phyloP scores from a whole-genome alignment of 2,888 invertebrate species.

The Parnassius mnemosyne region DNA sequence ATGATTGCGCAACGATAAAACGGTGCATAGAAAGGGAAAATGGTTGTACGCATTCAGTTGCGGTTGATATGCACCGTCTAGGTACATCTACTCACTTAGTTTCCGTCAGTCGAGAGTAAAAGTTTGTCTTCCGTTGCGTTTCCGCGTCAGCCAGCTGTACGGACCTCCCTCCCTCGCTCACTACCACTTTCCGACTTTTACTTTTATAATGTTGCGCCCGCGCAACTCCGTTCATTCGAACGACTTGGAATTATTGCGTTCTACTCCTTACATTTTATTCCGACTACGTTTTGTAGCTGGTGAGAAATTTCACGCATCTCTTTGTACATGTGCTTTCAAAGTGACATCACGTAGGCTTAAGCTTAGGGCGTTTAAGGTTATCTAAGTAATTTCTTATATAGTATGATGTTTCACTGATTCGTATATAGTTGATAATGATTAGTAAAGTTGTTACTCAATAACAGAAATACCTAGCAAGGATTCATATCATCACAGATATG shows the following conservation, averaged over 20 bases:
- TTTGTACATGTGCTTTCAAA: too few species aligned
- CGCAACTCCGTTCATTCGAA: slow-evolving; percentile 4
- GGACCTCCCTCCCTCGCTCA: slow-evolving; percentile 29
- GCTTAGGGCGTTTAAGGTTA: too few species aligned
- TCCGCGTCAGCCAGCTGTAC: slow-evolving; percentile 47
- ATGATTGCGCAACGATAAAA: not conserved
- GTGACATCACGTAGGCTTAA: too few species aligned
- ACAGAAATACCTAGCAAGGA: too few species aligned
- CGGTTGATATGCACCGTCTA: not conserved
- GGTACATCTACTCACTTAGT: slow-evolving; percentile 34
- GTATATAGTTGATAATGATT: too few species aligned
- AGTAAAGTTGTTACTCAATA: too few species aligned
- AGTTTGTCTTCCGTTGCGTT: slow-evolving; percentile 64
- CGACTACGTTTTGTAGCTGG: not conserved
- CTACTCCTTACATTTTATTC: not conserved
- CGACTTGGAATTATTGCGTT: not conserved
- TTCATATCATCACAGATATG: too few species aligned
- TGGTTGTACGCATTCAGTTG: not conserved
- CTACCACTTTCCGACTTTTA: slow-evolving; percentile 67
- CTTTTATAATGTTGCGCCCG: slow-evolving; percentile 52
- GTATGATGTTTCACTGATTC: too few species aligned
- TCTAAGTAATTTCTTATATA: too few species aligned
- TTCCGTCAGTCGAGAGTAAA: slow-evolving; percentile 60
- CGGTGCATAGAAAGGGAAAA: slow-evolving; percentile 9
- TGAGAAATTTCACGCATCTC: not conserved